Conservation (phyloP, 2,888 invertebrate species). For the Gari tellinella region DNA sequence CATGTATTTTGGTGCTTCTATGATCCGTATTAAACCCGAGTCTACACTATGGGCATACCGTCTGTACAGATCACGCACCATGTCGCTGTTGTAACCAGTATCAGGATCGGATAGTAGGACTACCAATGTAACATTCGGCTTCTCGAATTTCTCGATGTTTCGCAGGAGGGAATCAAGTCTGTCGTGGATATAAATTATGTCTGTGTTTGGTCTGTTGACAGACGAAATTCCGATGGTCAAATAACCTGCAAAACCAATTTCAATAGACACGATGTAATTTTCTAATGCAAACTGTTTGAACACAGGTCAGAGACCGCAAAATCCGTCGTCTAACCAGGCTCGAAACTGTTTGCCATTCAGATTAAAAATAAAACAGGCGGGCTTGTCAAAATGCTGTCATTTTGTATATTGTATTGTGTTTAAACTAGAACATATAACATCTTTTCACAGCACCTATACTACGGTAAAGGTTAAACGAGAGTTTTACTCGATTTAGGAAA, state of each 20-base stretch:
- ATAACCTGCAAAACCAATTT: constrained; percentile 72
- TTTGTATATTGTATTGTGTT: no score
- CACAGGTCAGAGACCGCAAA: no score
- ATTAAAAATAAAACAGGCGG: no score
- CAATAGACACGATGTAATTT: no score
- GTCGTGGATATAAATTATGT: constrained; percentile 79
- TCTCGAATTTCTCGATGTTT: constrained; percentile 76
- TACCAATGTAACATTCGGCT: constrained; percentile 78
- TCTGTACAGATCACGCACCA: constrained; percentile 51
- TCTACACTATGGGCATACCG: constrained; percentile 69
- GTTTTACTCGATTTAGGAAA: no score
- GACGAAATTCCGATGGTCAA: constrained; percentile 84
- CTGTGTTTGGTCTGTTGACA: constrained; percentile 80
- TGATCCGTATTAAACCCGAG: constrained; percentile 82
- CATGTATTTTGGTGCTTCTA: constrained; percentile 71
- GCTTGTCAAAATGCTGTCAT: no score
- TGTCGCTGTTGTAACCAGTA: constrained; percentile 61
- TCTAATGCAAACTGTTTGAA: no score
- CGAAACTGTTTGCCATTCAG: no score
- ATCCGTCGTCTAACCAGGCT: no score
- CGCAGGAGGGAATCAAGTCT: constrained; percentile 83
- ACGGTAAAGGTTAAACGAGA: no score
- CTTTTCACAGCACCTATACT: no score
- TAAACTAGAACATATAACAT: no score
- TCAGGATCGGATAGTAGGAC: constrained; percentile 83